Percentiles rank a stretch among this genome's conserved stretches.
These are phyloP conservation scores for Dromas ardeola DNA, from an alignment of 2,113 vertebrate species.

Conservation along the genomic window DNA sequence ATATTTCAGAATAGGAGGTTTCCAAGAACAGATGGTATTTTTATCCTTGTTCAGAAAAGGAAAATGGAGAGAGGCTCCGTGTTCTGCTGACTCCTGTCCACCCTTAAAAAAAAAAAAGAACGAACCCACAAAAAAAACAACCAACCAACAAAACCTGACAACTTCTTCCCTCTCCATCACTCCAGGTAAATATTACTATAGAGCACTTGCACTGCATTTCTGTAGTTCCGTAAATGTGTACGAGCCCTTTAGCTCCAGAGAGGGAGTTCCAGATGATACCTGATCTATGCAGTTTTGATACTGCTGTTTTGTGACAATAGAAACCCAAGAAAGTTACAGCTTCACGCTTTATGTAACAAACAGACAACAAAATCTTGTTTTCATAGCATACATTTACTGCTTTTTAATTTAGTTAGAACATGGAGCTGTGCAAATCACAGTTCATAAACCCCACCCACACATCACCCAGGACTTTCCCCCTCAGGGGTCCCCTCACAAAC, in stretches of 20 bases:
- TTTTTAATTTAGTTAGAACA: conserved; percentile 64
- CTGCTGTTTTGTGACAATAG: neutral
- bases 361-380: neutral
- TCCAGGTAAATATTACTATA: neutral
- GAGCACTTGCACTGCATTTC: neutral
- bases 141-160: neutral
- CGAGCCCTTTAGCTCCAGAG: neutral
- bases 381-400: conserved; percentile 10
- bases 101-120: neutral
- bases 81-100: neutral
- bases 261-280: neutral
- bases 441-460: conserved; percentile 19
- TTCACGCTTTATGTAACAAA: neutral
- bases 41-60: neutral
- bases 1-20: neutral
- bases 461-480: neutral
- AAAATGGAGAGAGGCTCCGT: neutral
- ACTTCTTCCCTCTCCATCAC: neutral
- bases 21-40: neutral
- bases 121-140: neutral
- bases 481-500: neutral
- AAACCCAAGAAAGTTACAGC: neutral
- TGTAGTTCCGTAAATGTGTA: neutral
- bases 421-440: conserved; percentile 49
- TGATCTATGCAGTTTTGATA: neutral